phyloP scores from a whole-genome alignment of 1,140 invertebrate species.

The Achatina immaculata region DNA sequence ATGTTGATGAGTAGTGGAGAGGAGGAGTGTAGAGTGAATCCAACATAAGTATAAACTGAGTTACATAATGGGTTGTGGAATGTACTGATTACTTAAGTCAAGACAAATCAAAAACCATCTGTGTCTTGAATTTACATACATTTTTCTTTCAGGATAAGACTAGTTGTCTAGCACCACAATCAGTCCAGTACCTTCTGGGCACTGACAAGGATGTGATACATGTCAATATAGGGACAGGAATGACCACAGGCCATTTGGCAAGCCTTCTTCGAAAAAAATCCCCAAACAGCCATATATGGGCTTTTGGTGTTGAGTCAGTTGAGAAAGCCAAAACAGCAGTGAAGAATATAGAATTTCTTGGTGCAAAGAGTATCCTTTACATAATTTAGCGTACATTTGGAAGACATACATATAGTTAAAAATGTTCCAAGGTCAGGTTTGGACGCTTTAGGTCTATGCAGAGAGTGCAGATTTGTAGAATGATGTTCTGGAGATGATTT shows the following conservation, averaged over 20 bases:
- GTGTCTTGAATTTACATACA: not conserved
- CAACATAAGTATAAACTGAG: not conserved
- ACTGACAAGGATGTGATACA: slow-evolving; percentile 61
- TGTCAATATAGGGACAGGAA: slow-evolving; percentile 59
- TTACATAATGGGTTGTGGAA: not conserved
- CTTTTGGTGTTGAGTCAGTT: slow-evolving; percentile 47
- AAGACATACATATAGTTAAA: not conserved
- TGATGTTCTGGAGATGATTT: no score
- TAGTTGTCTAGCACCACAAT: slow-evolving; percentile 61
- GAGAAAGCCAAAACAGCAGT: slow-evolving; percentile 43
- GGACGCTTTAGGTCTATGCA: not conserved
- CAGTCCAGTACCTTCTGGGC: slow-evolving; percentile 54
- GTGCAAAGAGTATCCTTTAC: slow-evolving; percentile 61
- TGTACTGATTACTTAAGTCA: not conserved
- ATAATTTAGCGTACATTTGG: not conserved
- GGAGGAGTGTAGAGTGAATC: not conserved
- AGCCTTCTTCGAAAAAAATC: slow-evolving; percentile 50
- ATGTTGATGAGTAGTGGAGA: no score
- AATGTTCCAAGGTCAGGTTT: slow-evolving; percentile 8
- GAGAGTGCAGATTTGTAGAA: no score
- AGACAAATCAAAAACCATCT: not conserved
- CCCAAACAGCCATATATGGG: slow-evolving; percentile 44
- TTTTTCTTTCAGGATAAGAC: slow-evolving; percentile 61
- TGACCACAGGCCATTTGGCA: slow-evolving; percentile 60
- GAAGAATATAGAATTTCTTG: slow-evolving; percentile 55